Percentiles rank a stretch among this genome's conserved stretches.
phyloP scores from a whole-genome alignment of 2,113 vertebrate genomes.

The Prionailurus viverrinus region DNA sequence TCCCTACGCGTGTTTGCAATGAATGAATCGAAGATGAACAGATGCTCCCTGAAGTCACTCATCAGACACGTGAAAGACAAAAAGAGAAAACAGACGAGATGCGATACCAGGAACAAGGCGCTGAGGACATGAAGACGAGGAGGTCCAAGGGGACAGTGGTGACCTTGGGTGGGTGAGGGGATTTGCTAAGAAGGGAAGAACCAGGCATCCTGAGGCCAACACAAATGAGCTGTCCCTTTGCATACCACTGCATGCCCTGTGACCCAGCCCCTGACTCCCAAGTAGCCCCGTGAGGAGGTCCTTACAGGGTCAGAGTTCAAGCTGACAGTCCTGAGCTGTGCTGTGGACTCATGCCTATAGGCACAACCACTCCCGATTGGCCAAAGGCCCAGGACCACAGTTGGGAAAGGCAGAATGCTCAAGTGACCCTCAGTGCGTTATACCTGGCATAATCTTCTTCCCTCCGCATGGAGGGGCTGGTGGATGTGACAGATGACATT shows the following conservation, averaged over 20 bases:
- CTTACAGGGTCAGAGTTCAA: neutral
- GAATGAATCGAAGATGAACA: neutral
- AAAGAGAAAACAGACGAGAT: neutral
- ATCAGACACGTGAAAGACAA: neutral
- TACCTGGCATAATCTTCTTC: neutral
- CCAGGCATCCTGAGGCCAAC: neutral
- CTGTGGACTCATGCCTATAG: neutral
- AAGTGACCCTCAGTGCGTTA: neutral
- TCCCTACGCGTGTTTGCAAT: neutral
- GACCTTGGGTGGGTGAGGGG: neutral
- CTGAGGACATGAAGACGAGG: neutral
- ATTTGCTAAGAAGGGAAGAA: neutral
- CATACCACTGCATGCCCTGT: neutral
- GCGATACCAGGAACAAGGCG: neutral
- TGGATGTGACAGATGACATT: neutral
- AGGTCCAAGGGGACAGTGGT: neutral
- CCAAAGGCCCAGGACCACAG: neutral
- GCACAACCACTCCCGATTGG: neutral
- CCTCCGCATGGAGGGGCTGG: neutral
- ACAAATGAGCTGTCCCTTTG: neutral
- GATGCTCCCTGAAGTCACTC: neutral
- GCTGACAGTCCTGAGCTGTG: neutral
- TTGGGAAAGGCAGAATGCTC: neutral
- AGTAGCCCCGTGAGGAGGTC: neutral
- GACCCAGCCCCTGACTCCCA: neutral